Conservation (phyloP, 92 coral and sea anemone genomes). For the Bergia puertoricense region DNA sequence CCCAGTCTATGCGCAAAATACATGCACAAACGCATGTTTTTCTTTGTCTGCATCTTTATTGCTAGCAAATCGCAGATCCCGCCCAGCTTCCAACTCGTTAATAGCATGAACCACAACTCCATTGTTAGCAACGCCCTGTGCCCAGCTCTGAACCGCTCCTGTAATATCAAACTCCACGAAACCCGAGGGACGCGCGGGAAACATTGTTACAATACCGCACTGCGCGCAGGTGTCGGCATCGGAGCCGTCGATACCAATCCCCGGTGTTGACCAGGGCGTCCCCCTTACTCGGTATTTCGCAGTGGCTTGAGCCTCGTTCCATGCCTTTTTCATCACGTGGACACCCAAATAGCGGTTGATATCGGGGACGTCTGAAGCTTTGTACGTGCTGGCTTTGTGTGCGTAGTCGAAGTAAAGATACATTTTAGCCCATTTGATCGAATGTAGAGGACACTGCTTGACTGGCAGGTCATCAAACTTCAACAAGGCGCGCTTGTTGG, state of each 20-base stretch:
- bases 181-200: constrained; percentile 60
- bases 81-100: constrained; percentile 54
- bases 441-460: constrained; percentile 28
- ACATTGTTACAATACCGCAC: constrained; percentile 57
- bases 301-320: constrained; percentile 75
- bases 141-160: constrained; percentile 63
- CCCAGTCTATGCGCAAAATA: constrained; percentile 46
- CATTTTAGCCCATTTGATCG: constrained; percentile 63
- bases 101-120: constrained; percentile 65
- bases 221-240: constrained; percentile 50
- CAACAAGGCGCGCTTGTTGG: constrained; percentile 65
- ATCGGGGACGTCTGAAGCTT: constrained; percentile 34
- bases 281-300: constrained; percentile 29
- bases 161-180: constrained; percentile 81
- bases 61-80: constrained; percentile 68
- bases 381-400: constrained; percentile 57
- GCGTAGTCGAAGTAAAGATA: constrained; percentile 62
- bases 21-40: constrained; percentile 57
- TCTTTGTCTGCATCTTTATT: constrained; percentile 39
- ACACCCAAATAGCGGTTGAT: constrained; percentile 59
- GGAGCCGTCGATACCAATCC: constrained; percentile 44
- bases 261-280: constrained; percentile 47
- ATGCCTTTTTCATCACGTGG: constrained; percentile 61
- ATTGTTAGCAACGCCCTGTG: constrained; percentile 57
- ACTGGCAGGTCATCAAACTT: constrained; percentile 64